Base-by-base conservation (phyloP, 2,888 invertebrate species). In the Agrochola lychnidis region DNA sequence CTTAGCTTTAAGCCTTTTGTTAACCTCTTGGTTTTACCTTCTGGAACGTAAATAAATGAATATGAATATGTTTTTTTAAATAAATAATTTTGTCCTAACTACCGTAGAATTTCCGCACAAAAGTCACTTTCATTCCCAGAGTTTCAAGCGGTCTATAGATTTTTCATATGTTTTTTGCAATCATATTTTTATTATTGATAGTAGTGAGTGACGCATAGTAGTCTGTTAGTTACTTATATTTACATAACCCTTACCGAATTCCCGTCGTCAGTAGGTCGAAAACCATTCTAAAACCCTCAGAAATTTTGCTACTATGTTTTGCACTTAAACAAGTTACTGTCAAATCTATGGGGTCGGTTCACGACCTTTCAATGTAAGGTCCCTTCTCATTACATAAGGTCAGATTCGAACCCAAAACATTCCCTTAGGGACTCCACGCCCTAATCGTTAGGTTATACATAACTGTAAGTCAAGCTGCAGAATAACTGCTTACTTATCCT, bases 341-440 rank as follows among this genome's bases (percentile, higher is more conserved):
- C 63, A 78, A 81, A 83, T 78, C 70, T 75, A 74, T 78, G 56
- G 72, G 75, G 71, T 78, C 67, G 45, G 77, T 73, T 81, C 72
- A 79, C 56, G 74, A 78, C 72, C 69, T 80, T 73, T 40, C 67
- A 62, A 66, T 70, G 57, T 72, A 76, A 78, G 76, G 68, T 70
- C 85, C 80, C 69, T 70, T 66, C 57, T 57, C 75, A 82, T 85
- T 81, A 85, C 74, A 67, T 64, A 76, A 75, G 81, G 78, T 84
- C 76, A 84, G 40, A 76, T 83, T 79, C 59, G 48, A 78, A 75
- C 73, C 62, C 79, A 40, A 78, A 64, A 79, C 57, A 78, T 81
- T 76, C 73, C 83, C 83, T 61, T 64, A 10, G 78, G 87, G 76
- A 79, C 59, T 70, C 67, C 59, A 72, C 74, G 53, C 69, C 81